Conservation (phyloP, 2,797 vertebrate genomes). For the Leptatherina wallacei region DNA sequence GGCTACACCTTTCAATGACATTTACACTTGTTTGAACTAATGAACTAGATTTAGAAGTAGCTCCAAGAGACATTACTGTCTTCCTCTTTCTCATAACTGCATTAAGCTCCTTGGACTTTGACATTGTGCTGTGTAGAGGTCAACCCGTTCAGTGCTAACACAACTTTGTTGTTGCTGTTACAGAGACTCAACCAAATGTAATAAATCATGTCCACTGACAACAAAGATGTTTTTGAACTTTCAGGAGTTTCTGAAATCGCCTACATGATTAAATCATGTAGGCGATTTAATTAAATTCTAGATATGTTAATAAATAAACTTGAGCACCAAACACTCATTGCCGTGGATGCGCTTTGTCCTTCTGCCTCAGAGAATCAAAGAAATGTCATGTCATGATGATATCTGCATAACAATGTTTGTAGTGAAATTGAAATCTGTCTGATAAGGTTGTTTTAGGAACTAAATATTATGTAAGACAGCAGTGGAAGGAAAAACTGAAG, state of each 20-base stretch:
- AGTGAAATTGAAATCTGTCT: background rate
- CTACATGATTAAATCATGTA: too few relatives aligned
- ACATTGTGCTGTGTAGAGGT: background rate
- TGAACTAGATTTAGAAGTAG: background rate
- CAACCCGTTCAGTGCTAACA: background rate
- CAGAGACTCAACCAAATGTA: background rate
- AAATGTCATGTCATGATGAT: background rate
- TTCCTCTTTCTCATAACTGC: background rate
- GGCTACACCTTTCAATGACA: background rate
- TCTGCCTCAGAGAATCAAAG: too few relatives aligned
- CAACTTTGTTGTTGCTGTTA: background rate
- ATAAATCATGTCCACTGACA: background rate
- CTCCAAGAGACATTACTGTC: background rate
- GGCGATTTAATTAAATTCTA: too few relatives aligned
- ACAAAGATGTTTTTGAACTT: background rate
- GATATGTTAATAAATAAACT: too few relatives aligned
- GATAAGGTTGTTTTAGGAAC: slow-evolving; percentile 25
- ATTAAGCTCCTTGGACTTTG: background rate
- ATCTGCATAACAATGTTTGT: background rate
- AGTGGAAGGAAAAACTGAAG: slow-evolving; percentile 1
- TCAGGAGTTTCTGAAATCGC: too few relatives aligned
- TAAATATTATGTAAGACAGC: slow-evolving; percentile 6
- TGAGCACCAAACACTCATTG: too few relatives aligned
- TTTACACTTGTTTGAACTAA: background rate
- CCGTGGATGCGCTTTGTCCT: too few relatives aligned